phyloP scores from a whole-genome alignment of 1,140 invertebrate genomes.

The Watersipora subatra region DNA sequence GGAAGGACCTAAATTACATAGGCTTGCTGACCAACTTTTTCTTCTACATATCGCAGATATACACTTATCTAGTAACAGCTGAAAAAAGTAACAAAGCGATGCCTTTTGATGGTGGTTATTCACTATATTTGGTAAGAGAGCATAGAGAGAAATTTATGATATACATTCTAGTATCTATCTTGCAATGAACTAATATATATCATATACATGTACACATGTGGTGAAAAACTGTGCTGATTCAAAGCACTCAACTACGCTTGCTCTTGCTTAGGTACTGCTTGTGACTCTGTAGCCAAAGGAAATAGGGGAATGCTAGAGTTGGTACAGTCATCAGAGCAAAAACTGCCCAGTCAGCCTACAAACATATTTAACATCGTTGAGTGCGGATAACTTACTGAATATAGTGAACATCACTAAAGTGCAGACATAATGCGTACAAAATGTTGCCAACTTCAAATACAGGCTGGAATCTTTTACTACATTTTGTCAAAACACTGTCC shows the following conservation, averaged over 20 bases:
- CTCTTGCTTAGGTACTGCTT: slow-evolving; percentile 65
- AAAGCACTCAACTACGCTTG: slow-evolving; percentile 51
- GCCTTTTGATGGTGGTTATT: too few relatives aligned
- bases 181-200: too few relatives aligned
- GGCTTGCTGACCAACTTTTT: too few relatives aligned
- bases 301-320: slow-evolving; percentile 81
- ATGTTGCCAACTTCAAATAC: neutral
- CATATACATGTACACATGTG: too few relatives aligned
- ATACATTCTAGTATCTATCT: too few relatives aligned
- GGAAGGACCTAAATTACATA: too few relatives aligned
- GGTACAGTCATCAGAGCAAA: slow-evolving; percentile 93
- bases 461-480: neutral
- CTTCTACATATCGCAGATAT: too few relatives aligned
- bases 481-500: neutral
- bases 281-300: slow-evolving; percentile 53
- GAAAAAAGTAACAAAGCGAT: too few relatives aligned
- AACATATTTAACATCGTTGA: slow-evolving; percentile 20
- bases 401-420: neutral
- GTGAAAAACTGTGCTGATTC: too few relatives aligned
- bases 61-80: too few relatives aligned
- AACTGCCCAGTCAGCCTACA: slow-evolving; percentile 78
- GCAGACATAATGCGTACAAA: neutral
- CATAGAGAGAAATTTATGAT: too few relatives aligned
- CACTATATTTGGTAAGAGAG: too few relatives aligned
- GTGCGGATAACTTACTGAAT: neutral